Evolutionary conservation across 2,888 invertebrate species (phyloP), one percentile per base, ranked within the genome.

Genomic region (Venustoraphidia nigricollis): DNA sequence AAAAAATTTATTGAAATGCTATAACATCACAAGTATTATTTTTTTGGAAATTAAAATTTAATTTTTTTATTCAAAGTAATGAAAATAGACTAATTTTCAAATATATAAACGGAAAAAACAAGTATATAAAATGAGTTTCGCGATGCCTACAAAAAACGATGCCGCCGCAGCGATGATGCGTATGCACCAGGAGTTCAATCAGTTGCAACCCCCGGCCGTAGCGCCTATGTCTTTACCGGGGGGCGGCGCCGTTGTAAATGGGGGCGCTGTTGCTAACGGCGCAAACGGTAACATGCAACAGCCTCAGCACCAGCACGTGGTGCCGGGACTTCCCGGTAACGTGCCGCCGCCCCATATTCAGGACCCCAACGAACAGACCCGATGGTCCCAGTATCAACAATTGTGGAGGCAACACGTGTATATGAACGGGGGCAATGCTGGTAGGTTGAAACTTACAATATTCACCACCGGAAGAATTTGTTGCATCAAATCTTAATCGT

Each of bases 391-490:
- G 70, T 83, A 83, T 65, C 77, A 77, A 58, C 84, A 84, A 66
- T 75, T 84, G 56, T 84, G 83, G 83, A 72, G 83, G 59, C 84
- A 84, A 66, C 83, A 83, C 65, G 82, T 83, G 64, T 82, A 83
- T 65, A 80, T 83, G 68, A 83, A 83, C 68, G 82, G 82, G 27
- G 27, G 27, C 27, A 27, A 27, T 27, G 5, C 27, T 27, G 27
- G 27, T 27, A 27, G 27, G 27, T 27, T 6, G 6, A 27, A 3
- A 27, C 27, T 6, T 27, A 27, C 3, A 6, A 27, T 27, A 27
- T 27, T 6, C 27, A 27, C 6, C 6, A 6, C 27, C 6, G 27
- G 27, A 27, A 27, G 27, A 27, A 27, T 27, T 27, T 27, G 6
- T 27, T 27, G 1, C 27, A 27, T 27, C 27, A 27, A 27, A 27